Evolutionary conservation across 2,888 invertebrate species (phyloP).

Genomic region (Macrophya alboannulata): DNA sequence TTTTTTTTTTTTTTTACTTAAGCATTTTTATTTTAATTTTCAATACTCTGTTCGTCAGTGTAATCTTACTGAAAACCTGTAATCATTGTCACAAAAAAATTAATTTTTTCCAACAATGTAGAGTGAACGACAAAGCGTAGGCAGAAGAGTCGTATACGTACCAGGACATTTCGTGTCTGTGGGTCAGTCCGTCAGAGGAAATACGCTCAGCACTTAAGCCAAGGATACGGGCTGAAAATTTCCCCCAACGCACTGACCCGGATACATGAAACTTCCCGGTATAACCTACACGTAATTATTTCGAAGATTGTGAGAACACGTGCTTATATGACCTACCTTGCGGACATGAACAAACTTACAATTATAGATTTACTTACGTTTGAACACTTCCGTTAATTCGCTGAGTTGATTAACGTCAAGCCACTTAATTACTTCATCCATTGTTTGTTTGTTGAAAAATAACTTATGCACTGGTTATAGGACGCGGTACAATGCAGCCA

Average conservation of each 20-base stretch:
- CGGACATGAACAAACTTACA: conserved; percentile 10
- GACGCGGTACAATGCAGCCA: background rate
- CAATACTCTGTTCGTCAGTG: background rate
- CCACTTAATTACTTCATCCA: conserved; percentile 9
- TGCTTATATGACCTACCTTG: conserved; percentile 35
- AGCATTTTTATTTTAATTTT: background rate
- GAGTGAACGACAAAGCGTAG: too few relatives aligned
- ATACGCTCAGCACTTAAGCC: background rate
- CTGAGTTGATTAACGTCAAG: background rate
- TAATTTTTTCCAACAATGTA: background rate
- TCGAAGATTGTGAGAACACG: conserved; percentile 32
- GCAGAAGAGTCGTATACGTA: background rate
- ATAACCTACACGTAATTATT: background rate
- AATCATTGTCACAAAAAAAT: background rate
- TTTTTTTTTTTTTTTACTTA: background rate
- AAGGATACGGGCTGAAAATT: background rate
- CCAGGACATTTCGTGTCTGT: background rate
- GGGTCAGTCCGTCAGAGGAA: background rate
- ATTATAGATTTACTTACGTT: conserved; percentile 29
- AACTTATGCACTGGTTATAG: background rate
- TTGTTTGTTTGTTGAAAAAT: background rate
- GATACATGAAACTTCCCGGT: background rate
- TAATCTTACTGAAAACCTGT: background rate
- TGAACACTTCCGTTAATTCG: background rate
- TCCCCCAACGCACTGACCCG: background rate